Evolutionary conservation across 2,797 vertebrate genomes (phyloP), one percentile per base, ranked within the genome.

Genomic region (Cyclura pinguis): DNA sequence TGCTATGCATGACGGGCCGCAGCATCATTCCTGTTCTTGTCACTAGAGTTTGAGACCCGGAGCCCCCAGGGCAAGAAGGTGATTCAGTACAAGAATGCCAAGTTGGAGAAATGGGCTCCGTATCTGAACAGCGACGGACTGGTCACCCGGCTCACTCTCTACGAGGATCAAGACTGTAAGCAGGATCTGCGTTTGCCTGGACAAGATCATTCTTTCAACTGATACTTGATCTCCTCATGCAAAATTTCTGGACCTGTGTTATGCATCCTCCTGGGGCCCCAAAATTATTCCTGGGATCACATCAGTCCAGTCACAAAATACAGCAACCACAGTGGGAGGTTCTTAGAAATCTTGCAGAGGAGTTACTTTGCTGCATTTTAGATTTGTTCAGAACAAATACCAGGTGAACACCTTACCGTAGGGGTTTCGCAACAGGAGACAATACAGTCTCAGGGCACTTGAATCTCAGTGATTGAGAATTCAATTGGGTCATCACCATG

Each of bases 81-180:
- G 93, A 96, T 97, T 42, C 94, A 92, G 62, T 99, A 98, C 94
- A 97, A 96, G 82, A 98, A 96, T 84, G 97, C 98, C 0, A 97
- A 96, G 92, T 93, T 98, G 95, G 98, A 99, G 95, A 98, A 95
- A 78, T 99, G 98, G 96, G 95, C 97, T 0, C 96, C 96, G 0
- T 97, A 98, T 78, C 94, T 98, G 87, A 97, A 97, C 22, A 16
- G 10, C 4, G 96, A 98, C 0, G 98, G 99, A 55, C 96, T 99
- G 22, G 92, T 98, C 92, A 95, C 95, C 35, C 97, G 98, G 2
- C 97, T 98, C 84, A 98, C 97, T 0, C 32, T 93, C 35, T 99
- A 97, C 0, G 74, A 95, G 80, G 98, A 98, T 96, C 69, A 89
- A 0, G 94, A 96, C 42, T 96, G 99, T 99, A 96, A 98, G 98